Percentiles rank a stretch among this genome's conserved stretches.
Conservation (phyloP, 2,113 vertebrate species). For the Gopherus flavomarginatus region DNA sequence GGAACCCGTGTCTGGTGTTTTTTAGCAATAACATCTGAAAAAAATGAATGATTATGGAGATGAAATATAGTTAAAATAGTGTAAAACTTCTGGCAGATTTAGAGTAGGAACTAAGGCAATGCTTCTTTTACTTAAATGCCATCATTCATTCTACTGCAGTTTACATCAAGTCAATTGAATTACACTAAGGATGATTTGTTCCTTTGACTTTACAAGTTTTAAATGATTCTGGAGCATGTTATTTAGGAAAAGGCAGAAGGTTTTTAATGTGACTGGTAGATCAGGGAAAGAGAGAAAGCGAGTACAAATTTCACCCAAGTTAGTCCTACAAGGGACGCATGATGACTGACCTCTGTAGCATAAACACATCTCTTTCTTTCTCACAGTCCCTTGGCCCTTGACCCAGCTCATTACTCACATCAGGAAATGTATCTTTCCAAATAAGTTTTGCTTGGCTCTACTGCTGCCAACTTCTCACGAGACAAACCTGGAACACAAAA, state of each 20-base stretch:
- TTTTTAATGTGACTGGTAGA: neutral
- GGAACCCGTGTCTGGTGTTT: constrained; percentile 1
- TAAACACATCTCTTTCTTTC: neutral
- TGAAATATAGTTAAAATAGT: neutral
- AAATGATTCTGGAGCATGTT: neutral
- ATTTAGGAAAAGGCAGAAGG: constrained; percentile 10
- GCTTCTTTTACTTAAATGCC: neutral
- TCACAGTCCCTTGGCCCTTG: constrained; percentile 16
- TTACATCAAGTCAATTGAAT: neutral
- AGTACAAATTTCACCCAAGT: neutral
- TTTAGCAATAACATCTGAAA: neutral
- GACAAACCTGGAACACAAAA: neutral
- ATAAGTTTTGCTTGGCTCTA: neutral
- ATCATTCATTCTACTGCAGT: neutral
- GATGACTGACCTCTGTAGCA: neutral
- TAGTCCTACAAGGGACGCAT: neutral
- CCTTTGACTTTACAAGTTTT: neutral
- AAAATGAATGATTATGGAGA: neutral
- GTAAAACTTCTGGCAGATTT: neutral
- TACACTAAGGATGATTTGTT: neutral
- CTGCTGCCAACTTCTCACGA: neutral
- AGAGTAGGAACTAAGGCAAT: neutral
- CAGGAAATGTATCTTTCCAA: constrained; percentile 45
- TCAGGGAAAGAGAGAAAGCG: neutral
- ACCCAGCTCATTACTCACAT: constrained; percentile 27